Conservation (phyloP, 2,113 vertebrate genomes). For the Vulpes lagopus region DNA sequence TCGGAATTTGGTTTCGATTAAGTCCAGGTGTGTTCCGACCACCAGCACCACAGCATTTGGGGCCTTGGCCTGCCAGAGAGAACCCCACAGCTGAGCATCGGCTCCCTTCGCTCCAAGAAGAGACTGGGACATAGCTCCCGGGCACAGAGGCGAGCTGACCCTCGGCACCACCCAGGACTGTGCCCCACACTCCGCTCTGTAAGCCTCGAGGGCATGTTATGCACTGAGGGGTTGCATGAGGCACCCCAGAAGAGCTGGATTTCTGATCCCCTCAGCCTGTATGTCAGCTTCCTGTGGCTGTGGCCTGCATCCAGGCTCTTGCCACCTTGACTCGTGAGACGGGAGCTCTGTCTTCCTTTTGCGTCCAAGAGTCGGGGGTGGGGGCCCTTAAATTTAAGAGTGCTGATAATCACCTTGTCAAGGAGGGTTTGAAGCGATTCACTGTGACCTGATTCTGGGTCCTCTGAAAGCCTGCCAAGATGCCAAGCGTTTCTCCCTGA, state of each 20-base stretch:
- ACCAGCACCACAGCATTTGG: constrained; percentile 96
- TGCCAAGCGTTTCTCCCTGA: not conserved
- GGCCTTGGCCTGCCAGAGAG: constrained; percentile 92
- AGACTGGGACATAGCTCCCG: no score
- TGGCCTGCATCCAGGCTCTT: not conserved
- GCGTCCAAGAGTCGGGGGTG: fast-evolving
- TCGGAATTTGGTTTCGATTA: constrained; percentile 96
- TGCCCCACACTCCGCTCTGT: fast-evolving
- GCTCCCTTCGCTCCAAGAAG: fast-evolving
- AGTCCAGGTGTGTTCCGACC: constrained; percentile 97
- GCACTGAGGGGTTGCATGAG: not conserved
- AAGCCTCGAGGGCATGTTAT: fast-evolving
- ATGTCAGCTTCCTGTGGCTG: not conserved
- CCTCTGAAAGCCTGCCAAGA: fast-evolving
- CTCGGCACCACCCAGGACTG: not conserved
- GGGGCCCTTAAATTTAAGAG: not conserved
- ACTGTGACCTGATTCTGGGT: fast-evolving
- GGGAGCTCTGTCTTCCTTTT: not conserved
- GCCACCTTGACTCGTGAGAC: not conserved
- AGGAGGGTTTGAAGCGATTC: not conserved
- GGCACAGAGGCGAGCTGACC: fast-evolving
- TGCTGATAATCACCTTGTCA: fast-evolving
- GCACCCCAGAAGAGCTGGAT: not conserved
- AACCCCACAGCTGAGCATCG: not conserved
- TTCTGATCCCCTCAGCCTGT: not conserved